Percentiles rank a stretch among this genome's conserved stretches.
Evolutionary conservation across 1,140 invertebrate species (phyloP).

Genomic region (Limonius californicus): DNA sequence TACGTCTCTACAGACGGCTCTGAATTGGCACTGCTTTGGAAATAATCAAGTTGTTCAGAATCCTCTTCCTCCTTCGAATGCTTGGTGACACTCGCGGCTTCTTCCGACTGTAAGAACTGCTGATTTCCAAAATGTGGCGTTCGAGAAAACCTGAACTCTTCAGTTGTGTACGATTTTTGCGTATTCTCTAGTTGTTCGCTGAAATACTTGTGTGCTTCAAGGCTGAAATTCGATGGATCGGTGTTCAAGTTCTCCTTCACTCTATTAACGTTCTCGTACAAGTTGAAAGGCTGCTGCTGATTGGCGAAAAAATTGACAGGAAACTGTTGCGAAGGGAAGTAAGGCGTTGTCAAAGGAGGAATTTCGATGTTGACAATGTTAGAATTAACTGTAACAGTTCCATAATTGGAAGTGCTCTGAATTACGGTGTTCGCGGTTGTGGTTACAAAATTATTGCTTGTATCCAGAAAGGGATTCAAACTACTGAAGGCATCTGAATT

Average conservation of each 20-base stretch:
- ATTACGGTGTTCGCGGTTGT: background rate
- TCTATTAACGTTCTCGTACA: no score
- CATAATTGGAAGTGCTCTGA: constrained; percentile 33
- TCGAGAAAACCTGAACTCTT: background rate
- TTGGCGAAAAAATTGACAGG: constrained; percentile 2
- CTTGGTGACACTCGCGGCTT: no score
- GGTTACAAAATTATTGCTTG: constrained; percentile 19
- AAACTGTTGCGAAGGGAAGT: background rate
- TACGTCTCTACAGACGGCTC: constrained; percentile 8
- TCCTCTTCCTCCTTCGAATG: background rate
- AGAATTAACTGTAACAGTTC: constrained; percentile 31
- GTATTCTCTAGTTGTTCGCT: constrained; percentile 13
- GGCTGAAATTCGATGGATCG: constrained; percentile 15
- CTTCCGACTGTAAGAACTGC: no score
- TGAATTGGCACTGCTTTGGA: background rate
- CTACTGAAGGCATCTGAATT: background rate
- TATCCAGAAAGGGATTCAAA: constrained; percentile 32
- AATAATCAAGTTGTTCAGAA: background rate
- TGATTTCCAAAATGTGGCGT: background rate
- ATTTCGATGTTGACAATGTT: constrained; percentile 16
- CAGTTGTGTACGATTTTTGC: background rate
- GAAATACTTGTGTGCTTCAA: constrained; percentile 35
- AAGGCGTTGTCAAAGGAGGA: background rate
- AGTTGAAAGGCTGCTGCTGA: background rate
- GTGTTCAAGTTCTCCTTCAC: background rate